Base-by-base conservation (phyloP, 2,797 vertebrate species). In the Karalla daura region DNA sequence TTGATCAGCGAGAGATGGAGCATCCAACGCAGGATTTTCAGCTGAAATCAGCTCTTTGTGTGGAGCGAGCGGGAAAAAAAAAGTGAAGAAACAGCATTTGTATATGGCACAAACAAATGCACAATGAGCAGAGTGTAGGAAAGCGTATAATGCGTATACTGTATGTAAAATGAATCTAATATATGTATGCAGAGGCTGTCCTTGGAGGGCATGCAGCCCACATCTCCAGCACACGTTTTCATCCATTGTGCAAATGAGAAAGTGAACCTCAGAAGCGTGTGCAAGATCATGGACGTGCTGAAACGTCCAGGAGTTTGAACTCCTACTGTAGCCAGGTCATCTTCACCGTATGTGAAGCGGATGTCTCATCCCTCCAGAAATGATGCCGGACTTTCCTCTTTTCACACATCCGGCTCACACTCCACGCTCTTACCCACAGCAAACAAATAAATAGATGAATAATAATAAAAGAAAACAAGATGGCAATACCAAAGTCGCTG, bases 11-110 rank as follows among this genome's bases (percentile, higher is more conserved):
- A 40, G 50, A 30, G 36, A 47, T 7, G 17, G n/a, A 32, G 24
- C 24, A 40, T 21, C 14, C 11, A n/a, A 21, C 41, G 36, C 55
- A 25, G 33, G 44, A 52, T 72, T 77, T 78, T 70, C 36, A 21
- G 77, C 70, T 72, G 78, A 74, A 73, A 70, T 83, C 74, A 82
- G 81, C 84, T 24, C 12, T 78, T 80, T 72, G 25, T 15, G 59
- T 50, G 17, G 18, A 47, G 33, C 43, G n/a, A n/a, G n/a, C n/a
- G n/a, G n/a, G n/a, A 6, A 32, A 2, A 23, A 55, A 37, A 59
- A 55, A 63, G 23, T 60, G 52, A 80, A 33, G 35, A 60, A 63
- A 35, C 23, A 11, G 40, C 35, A 51, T 74, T 69, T 70, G 50
- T 63, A 63, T 37, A 21, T 37, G 41, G 39, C 21, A 65, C 35